These are phyloP conservation scores for Myrmecophaga tridactyla DNA, from an alignment of 2,113 vertebrate species.

Conservation along the genomic window DNA sequence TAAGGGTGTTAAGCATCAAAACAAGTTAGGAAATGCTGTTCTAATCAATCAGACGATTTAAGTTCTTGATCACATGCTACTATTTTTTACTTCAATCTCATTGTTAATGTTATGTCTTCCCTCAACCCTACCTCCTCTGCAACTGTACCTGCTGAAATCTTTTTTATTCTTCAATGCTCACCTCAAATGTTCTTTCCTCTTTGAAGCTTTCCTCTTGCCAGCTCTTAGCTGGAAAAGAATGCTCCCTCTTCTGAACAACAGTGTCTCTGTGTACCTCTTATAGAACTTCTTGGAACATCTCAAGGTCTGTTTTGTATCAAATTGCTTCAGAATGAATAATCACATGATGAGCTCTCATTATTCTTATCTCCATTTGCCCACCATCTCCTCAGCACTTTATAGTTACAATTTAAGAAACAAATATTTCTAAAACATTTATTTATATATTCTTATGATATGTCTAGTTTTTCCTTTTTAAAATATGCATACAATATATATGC, in stretches of 20 bases:
- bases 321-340: conserved; percentile 29
- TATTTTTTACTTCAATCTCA: neutral
- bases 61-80: neutral
- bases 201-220: neutral
- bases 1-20: neutral
- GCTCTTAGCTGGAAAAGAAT: conserved; percentile 47
- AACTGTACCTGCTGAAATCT: neutral
- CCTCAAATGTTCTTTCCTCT: conserved; percentile 22
- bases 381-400: neutral
- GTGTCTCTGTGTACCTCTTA: conserved; percentile 46
- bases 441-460: neutral
- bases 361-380: conserved; percentile 7
- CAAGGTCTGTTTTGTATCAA: conserved; percentile 49
- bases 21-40: neutral
- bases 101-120: neutral
- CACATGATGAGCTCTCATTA: neutral
- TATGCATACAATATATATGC: neutral
- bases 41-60: neutral
- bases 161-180: conserved; percentile 51
- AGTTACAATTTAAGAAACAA: neutral
- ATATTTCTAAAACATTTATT: neutral
- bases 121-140: neutral
- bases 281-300: conserved; percentile 43
- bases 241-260: neutral
- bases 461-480: conserved; percentile 28